phyloP scores from a whole-genome alignment of 2,888 invertebrate species.

The Neoaliturus tenellus region DNA sequence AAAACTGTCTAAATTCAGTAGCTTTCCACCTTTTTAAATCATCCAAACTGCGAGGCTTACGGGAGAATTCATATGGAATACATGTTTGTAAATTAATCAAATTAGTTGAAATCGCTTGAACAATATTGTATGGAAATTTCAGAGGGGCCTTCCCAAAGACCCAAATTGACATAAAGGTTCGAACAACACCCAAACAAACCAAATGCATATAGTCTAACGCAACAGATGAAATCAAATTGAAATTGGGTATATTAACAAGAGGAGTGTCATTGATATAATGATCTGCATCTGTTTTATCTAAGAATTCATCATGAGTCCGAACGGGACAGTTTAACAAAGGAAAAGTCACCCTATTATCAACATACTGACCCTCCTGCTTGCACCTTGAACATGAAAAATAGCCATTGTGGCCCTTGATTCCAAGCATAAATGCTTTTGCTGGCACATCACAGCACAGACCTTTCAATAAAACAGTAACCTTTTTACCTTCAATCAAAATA shows the following conservation, averaged over 20 bases:
- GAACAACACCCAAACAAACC: conserved; percentile 24
- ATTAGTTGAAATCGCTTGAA: not conserved
- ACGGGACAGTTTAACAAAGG: not conserved
- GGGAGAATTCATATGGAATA: conserved; percentile 26
- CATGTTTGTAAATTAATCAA: not conserved
- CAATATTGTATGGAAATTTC: not conserved
- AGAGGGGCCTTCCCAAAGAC: conserved; percentile 19
- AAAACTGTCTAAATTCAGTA: conserved; percentile 44
- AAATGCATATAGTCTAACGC: conserved; percentile 50
- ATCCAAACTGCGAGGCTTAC: conserved; percentile 15
- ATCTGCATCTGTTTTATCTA: not conserved
- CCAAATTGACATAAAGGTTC: conserved; percentile 32
- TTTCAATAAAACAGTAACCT: conserved; percentile 25
- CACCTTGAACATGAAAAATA: conserved; percentile 59
- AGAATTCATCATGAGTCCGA: conserved; percentile 22
- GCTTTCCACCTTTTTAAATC: conserved; percentile 46
- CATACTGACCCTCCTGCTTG: conserved; percentile 45
- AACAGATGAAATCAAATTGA: conserved; percentile 21
- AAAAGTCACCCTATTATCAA: not conserved
- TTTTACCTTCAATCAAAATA: conserved; percentile 4
- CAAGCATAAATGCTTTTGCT: conserved; percentile 59
- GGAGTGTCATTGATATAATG: not conserved
- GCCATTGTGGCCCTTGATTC: conserved; percentile 59
- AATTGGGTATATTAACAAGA: not conserved
- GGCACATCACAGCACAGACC: conserved; percentile 61